Evolutionary conservation across 2,888 invertebrate species (phyloP).

Genomic region (Thymelicus lineola): DNA sequence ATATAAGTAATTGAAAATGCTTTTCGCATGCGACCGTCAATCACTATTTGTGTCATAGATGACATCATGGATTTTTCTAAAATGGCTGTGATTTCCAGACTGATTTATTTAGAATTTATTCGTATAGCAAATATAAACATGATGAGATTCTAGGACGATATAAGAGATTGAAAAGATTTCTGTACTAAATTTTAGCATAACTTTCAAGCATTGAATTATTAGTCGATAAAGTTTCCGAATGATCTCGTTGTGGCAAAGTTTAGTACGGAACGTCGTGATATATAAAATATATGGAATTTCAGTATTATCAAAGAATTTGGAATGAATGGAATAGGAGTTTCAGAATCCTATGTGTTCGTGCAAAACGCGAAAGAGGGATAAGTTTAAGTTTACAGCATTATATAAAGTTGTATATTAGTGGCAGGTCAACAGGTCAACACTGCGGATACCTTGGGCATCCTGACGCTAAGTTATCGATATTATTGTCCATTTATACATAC

Average conservation of each 20-base stretch:
- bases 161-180: slow-evolving; percentile 36
- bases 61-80: slow-evolving; percentile 52
- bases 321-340: slow-evolving; percentile 44
- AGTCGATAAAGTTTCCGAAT: background rate
- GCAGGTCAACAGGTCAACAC: slow-evolving; percentile 79
- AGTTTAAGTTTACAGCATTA: slow-evolving; percentile 79
- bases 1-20: background rate
- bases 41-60: slow-evolving; percentile 45
- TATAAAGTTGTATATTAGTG: slow-evolving; percentile 63
- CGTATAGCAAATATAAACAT: slow-evolving; percentile 41
- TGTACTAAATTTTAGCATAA: slow-evolving; percentile 36
- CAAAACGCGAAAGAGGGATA: slow-evolving; percentile 75
- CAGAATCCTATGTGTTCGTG: slow-evolving; percentile 49
- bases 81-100: slow-evolving; percentile 49
- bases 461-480: slow-evolving; percentile 78
- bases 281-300: slow-evolving; percentile 38
- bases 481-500: slow-evolving; percentile 77
- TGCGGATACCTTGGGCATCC: slow-evolving; percentile 82
- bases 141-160: slow-evolving; percentile 52
- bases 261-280: slow-evolving; percentile 47
- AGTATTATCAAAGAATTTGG: slow-evolving; percentile 33
- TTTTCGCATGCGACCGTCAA: slow-evolving; percentile 42
- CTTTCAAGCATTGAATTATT: slow-evolving; percentile 14
- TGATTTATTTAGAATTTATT: slow-evolving; percentile 41
- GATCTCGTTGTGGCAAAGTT: slow-evolving; percentile 44